Evolutionary conservation across 1,140 invertebrate species (phyloP), one percentile per base, ranked within the genome.

Genomic region (Drosophila sp.): DNA sequence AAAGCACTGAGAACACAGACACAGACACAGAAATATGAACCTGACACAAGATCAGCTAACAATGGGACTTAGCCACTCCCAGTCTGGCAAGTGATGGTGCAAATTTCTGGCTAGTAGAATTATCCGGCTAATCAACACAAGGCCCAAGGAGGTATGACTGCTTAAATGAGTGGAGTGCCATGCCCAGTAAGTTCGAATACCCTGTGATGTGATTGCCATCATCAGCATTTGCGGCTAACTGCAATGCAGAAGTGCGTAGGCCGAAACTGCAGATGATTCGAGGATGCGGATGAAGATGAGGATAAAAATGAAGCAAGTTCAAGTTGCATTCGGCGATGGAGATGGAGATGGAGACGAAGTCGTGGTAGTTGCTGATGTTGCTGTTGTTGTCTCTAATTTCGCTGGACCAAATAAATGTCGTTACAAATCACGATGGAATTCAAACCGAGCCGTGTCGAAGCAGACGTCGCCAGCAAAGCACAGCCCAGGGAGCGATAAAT

Each of bases 391-490:
- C 72, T 89, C 83, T 89, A 89, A 89, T 89, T 89, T 89, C 76
- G 80, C 64, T 83, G 84, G 70, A 73, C 80, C 84, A 89, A 83
- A 89, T 89, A 89, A 89, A 89, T 83, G 84, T 89, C 83, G 80
- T 89, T 89, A 89, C 83, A 89, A 89, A 89, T 89, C 83, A 89
- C 83, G 80, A 80, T 83, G 83, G 83, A 89, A 89, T 89, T 89
- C 83, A 69, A 89, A 73, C 69, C 48, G 62, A 67, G 67, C 67
- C 82, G 83, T 76, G 79, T 89, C 78, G 79, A 71, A 73, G 51
- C 70, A 43, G 56, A 78, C 64, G 80, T 59, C 51, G 82, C 67
- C 65, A 59, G 72, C 77, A 51, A 74, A 83, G 75, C 61, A 72
- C 72, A 89, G 83, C 77, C 83, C 59, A 77, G 79, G 83, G 83